phyloP scores from a whole-genome alignment of 2,797 vertebrate genomes.

The Cuniculus paca region DNA sequence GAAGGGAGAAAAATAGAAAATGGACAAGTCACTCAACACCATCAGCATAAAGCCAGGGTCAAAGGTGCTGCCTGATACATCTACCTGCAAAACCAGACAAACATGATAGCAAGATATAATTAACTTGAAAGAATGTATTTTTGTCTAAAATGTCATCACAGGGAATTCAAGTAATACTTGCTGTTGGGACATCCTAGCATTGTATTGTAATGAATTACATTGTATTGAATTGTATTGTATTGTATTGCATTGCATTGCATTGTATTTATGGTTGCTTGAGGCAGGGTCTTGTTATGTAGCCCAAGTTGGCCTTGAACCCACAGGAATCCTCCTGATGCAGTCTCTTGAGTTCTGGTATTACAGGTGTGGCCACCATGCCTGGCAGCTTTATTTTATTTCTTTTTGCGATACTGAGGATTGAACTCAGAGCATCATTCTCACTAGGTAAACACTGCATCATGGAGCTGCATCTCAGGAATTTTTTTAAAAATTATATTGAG shows the following conservation, averaged over 20 bases:
- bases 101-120: accelerated
- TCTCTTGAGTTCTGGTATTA: neutral
- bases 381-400: neutral
- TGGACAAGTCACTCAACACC: neutral
- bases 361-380: neutral
- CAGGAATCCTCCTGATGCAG: neutral
- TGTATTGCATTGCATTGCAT: neutral
- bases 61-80: accelerated
- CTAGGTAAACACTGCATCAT: neutral
- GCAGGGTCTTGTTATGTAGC: neutral
- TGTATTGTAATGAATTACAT: neutral
- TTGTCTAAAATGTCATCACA: too few relatives aligned
- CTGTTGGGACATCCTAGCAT: accelerated
- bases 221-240: too few relatives aligned
- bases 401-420: neutral
- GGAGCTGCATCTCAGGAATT: neutral
- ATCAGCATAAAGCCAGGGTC: neutral
- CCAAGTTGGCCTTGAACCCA: neutral
- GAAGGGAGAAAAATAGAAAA: neutral
- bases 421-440: neutral
- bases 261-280: neutral
- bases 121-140: accelerated
- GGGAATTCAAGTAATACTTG: neutral
- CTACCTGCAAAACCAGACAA: accelerated
- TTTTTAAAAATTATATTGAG: neutral